These are phyloP conservation scores for Tetragnatha montana DNA, from an alignment of 2,888 invertebrate species.

Conservation along the genomic window DNA sequence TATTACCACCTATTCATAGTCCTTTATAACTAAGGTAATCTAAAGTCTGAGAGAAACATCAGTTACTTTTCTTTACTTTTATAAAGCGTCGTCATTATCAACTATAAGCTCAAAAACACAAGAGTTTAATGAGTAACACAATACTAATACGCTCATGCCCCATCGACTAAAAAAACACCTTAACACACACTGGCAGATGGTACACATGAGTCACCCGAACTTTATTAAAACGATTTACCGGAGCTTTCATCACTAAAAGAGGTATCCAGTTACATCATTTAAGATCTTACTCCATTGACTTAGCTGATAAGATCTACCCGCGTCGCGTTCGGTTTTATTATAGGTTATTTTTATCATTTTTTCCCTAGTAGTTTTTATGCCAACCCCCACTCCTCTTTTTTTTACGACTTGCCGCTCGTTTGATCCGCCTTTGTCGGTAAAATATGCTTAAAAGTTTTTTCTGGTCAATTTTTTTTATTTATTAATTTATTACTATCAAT, in stretches of 20 bases:
- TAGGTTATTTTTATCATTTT: background rate
- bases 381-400: conserved; percentile 8
- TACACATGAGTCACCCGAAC: conserved; percentile 32
- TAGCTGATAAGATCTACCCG: conserved; percentile 26
- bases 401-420: conserved; percentile 3
- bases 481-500: background rate
- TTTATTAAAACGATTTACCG: conserved; percentile 61
- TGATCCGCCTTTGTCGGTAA: conserved; percentile 22
- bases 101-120: conserved; percentile 26
- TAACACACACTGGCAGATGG: conserved; percentile 6
- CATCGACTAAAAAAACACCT: conserved; percentile 7
- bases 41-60: background rate
- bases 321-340: conserved; percentile 4
- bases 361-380: background rate
- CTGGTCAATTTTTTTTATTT: background rate
- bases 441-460: conserved; percentile 5
- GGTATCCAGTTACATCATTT: conserved; percentile 60
- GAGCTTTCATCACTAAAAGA: conserved; percentile 46
- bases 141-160: conserved; percentile 31
- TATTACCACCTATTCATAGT: no score
- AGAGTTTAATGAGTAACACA: conserved; percentile 59
- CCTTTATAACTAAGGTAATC: no score
- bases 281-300: conserved; percentile 11
- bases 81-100: conserved; percentile 45
- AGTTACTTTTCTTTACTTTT: background rate